Conservation (phyloP, 2,797 vertebrate genomes). For the Hippopotamyrus pictus region DNA sequence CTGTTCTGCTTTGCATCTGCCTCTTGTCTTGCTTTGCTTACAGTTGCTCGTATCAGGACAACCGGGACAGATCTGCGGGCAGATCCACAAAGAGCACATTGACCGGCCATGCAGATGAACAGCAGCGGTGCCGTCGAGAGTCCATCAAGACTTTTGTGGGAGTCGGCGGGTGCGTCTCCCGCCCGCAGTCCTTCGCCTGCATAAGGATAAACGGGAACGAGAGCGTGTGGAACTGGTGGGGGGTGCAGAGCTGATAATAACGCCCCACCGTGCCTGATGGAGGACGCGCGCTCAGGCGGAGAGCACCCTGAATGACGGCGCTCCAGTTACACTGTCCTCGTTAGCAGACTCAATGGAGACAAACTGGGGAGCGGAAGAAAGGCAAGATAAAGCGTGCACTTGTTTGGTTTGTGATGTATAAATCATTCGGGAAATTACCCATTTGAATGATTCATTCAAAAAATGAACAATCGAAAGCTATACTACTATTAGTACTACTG, state of each 20-base stretch:
- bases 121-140: neutral
- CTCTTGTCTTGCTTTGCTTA: neutral
- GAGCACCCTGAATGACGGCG: constrained; percentile 8
- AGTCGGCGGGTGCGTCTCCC: neutral
- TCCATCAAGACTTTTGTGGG: constrained; percentile 11
- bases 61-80: neutral
- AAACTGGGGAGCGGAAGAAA: neutral
- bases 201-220: constrained; percentile 7
- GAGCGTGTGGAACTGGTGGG: neutral
- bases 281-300: constrained; percentile 31
- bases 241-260: constrained; percentile 31
- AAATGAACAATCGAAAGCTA: neutral
- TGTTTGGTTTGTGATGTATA: neutral
- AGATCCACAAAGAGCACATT: constrained; percentile 1
- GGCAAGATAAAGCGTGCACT: neutral
- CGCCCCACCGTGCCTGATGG: constrained; percentile 36
- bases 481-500: neutral
- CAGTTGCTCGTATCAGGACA: neutral
- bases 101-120: neutral
- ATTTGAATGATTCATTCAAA: neutral
- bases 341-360: constrained; percentile 30
- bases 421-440: neutral
- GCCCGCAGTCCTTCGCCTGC: constrained; percentile 20
- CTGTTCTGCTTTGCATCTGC: neutral
- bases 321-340: constrained; percentile 11